Conservation (phyloP, 2,888 invertebrate species). For the Stenodera caucasica region DNA sequence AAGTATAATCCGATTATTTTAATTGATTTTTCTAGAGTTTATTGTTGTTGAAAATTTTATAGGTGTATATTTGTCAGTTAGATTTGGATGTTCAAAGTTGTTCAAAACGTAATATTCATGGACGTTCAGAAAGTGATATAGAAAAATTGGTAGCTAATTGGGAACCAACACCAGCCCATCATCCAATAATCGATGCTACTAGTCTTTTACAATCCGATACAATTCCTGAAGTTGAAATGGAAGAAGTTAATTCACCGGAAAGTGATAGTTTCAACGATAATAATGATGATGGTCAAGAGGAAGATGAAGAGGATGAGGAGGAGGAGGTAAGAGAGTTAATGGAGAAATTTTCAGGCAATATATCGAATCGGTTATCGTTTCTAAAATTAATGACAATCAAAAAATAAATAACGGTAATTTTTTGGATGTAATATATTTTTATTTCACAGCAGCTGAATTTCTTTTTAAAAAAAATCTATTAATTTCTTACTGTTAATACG, state of each 20-base stretch:
- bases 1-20: too few species aligned
- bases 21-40: too few species aligned
- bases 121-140: conserved; percentile 77
- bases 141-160: conserved; percentile 71
- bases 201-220: conserved; percentile 81
- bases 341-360: not conserved
- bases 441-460: conserved; percentile 40
- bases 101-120: conserved; percentile 81
- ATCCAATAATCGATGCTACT: conserved; percentile 79
- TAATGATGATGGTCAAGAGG: conserved; percentile 8
- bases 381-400: too few species aligned
- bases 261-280: conserved; percentile 22
- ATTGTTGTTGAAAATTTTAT: conserved; percentile 20
- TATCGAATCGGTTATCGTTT: not conserved
- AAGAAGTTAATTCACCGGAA: conserved; percentile 54
- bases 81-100: conserved; percentile 79
- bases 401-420: conserved; percentile 1
- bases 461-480: not conserved
- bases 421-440: conserved; percentile 25
- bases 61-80: conserved; percentile 92
- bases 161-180: conserved; percentile 79
- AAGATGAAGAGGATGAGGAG: conserved; percentile 58
- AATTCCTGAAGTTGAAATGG: conserved; percentile 85
- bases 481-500: conserved; percentile 17
- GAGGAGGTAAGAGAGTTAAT: conserved; percentile 47